A percentile compares a stretch with the other conserved stretches of the same genome.
Conservation (phyloP, 2,113 vertebrate species). For the Barbus barbus region DNA sequence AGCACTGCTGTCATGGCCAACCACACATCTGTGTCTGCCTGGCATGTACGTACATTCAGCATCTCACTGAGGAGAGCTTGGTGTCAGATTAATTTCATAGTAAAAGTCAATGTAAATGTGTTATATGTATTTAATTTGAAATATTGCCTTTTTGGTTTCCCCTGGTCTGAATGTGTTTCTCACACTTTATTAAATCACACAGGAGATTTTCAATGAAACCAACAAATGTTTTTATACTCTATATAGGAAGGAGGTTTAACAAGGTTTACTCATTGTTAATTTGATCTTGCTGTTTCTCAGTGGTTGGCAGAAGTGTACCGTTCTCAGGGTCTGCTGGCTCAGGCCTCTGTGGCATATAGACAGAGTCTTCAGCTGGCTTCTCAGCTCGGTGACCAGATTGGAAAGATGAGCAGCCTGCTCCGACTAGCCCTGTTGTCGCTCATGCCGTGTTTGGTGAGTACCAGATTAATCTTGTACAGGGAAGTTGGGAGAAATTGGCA, state of each 20-base stretch:
- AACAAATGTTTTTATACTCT: not conserved
- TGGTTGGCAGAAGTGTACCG: constrained; percentile 91
- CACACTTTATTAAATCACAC: not conserved
- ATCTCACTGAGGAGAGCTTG: not conserved
- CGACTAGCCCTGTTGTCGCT: constrained; percentile 86
- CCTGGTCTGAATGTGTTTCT: not conserved
- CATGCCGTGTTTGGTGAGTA: constrained; percentile 84
- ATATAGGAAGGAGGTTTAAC: not conserved
- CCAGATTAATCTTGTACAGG: not conserved
- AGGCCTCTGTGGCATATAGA: constrained; percentile 90
- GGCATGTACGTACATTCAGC: constrained; percentile 83
- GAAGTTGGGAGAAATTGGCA: not conserved
- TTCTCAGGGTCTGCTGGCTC: constrained; percentile 86
- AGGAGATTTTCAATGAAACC: no score
- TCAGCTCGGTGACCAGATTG: constrained; percentile 83
- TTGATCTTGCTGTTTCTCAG: constrained; percentile 64
- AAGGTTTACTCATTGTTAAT: not conserved
- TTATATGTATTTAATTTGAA: no score
- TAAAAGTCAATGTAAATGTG: not conserved
- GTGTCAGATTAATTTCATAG: not conserved
- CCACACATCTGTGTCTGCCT: constrained; percentile 83
- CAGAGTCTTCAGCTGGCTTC: constrained; percentile 91
- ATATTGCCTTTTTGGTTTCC: not conserved
- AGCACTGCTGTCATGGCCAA: constrained; percentile 82
- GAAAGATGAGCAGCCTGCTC: constrained; percentile 87